Percentiles rank a stretch among this genome's conserved stretches.
These are phyloP conservation scores for Dicyrtoma fusca DNA, from an alignment of 2,888 invertebrate genomes.

Conservation along the genomic window DNA sequence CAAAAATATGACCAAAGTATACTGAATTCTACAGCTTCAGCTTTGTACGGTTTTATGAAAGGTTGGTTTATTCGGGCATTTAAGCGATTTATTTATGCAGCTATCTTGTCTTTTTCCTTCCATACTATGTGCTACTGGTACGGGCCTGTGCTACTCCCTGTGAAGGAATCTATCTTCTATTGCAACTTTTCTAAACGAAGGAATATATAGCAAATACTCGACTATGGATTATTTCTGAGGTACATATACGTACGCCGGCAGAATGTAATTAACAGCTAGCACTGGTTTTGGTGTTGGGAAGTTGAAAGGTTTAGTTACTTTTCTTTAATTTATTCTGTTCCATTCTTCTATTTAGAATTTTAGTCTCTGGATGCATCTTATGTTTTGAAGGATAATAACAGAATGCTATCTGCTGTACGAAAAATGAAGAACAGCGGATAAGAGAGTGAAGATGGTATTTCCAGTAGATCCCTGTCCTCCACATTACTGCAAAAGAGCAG, in stretches of 20 bases:
- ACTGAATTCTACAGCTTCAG: background rate
- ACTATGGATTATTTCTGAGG: background rate
- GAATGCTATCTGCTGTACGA: background rate
- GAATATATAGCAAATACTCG: no score
- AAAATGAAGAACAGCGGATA: background rate
- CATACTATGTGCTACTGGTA: background rate
- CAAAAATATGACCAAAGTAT: background rate
- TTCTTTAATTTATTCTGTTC: slow-evolving; percentile 5
- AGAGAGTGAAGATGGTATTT: background rate
- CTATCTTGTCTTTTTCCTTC: background rate
- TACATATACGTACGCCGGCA: background rate
- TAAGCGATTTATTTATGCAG: slow-evolving; percentile 15
- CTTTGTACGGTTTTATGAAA: slow-evolving; percentile 2
- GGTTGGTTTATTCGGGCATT: slow-evolving; percentile 11
- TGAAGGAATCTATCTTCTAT: no score
- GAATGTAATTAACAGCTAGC: slow-evolving; percentile 13
- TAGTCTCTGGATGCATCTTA: no score
- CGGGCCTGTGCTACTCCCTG: no score
- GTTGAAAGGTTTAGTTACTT: background rate
- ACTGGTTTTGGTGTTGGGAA: slow-evolving; percentile 5
- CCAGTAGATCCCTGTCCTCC: background rate
- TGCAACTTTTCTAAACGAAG: no score
- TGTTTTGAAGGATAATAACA: no score
- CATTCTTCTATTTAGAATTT: no score
- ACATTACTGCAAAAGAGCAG: no score